phyloP scores from a whole-genome alignment of 1,140 invertebrate species.

The Helicoverpa armigera region DNA sequence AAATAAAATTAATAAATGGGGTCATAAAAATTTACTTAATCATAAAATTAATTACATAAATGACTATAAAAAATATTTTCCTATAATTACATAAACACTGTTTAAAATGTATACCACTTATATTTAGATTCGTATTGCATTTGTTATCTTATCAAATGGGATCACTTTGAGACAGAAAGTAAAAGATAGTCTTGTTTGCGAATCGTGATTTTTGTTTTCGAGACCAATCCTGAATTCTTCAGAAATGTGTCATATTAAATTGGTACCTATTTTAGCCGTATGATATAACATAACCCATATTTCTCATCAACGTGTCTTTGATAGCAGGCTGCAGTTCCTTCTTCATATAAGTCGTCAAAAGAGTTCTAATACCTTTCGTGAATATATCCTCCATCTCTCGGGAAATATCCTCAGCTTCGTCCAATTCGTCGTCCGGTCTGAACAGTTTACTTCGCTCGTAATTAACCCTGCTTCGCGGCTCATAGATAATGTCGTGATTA shows the following conservation, averaged over 20 bases:
- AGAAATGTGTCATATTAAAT: neutral
- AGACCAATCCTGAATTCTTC: constrained; percentile 1
- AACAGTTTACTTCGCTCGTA: constrained; percentile 83
- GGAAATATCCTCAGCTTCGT: constrained; percentile 89
- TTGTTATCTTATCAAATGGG: neutral
- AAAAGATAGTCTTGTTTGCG: neutral
- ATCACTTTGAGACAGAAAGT: neutral
- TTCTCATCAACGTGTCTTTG: constrained; percentile 93
- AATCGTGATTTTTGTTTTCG: neutral
- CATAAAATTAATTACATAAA: constrained; percentile 26
- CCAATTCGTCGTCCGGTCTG: constrained; percentile 80
- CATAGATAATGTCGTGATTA: constrained; percentile 76
- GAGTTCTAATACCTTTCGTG: constrained; percentile 91
- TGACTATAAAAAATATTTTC: constrained; percentile 27
- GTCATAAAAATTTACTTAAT: neutral
- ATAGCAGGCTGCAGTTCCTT: constrained; percentile 93
- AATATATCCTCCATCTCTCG: constrained; percentile 94
- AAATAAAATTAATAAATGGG: neutral
- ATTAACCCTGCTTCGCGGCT: constrained; percentile 72
- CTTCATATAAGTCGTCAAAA: constrained; percentile 94
- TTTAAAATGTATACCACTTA: neutral
- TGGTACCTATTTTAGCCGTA: constrained; percentile 87
- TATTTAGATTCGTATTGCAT: neutral
- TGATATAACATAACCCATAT: constrained; percentile 94
- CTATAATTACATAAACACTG: constrained; percentile 4